Percentiles rank a stretch among this genome's conserved stretches.
These are phyloP conservation scores for Diprion similis DNA, from an alignment of 1,140 invertebrate genomes.

Conservation along the genomic window DNA sequence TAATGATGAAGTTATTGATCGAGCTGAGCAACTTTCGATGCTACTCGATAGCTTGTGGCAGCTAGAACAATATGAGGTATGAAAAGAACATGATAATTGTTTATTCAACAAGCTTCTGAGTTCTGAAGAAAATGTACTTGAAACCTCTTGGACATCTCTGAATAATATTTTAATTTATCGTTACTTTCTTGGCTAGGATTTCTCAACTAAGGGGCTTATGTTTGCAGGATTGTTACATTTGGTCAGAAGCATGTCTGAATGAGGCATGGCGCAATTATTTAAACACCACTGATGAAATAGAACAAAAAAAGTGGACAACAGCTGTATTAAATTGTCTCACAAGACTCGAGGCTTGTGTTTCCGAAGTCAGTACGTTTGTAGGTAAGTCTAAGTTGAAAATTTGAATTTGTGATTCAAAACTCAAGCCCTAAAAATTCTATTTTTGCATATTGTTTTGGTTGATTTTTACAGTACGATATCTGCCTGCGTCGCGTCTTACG, in stretches of 20 bases:
- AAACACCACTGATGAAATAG: constrained; percentile 56
- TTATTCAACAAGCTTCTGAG: constrained; percentile 18
- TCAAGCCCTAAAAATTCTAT: neutral
- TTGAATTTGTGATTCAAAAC: constrained; percentile 15
- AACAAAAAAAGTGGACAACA: constrained; percentile 69
- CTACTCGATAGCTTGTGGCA: constrained; percentile 78
- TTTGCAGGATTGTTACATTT: constrained; percentile 73
- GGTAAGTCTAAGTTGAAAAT: constrained; percentile 42
- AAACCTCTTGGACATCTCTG: too few relatives aligned
- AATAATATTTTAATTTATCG: too few relatives aligned
- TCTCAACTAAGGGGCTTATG: constrained; percentile 21
- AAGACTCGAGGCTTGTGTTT: constrained; percentile 71
- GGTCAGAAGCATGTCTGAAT: constrained; percentile 76
- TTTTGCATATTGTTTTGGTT: constrained; percentile 31
- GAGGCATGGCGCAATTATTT: constrained; percentile 68
- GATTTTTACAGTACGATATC: constrained; percentile 59
- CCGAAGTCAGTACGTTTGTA: constrained; percentile 64
- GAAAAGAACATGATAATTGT: neutral
- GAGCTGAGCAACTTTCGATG: constrained; percentile 66
- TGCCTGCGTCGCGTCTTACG: constrained; percentile 63
- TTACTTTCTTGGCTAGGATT: too few relatives aligned
- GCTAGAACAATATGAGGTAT: constrained; percentile 58
- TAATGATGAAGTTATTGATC: constrained; percentile 55
- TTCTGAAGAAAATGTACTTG: too few relatives aligned
- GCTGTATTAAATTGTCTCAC: constrained; percentile 72